Base-by-base conservation (phyloP, 37 sponge, comb jelly and placozoan genomes). In the Amphimedon queenslandica region DNA sequence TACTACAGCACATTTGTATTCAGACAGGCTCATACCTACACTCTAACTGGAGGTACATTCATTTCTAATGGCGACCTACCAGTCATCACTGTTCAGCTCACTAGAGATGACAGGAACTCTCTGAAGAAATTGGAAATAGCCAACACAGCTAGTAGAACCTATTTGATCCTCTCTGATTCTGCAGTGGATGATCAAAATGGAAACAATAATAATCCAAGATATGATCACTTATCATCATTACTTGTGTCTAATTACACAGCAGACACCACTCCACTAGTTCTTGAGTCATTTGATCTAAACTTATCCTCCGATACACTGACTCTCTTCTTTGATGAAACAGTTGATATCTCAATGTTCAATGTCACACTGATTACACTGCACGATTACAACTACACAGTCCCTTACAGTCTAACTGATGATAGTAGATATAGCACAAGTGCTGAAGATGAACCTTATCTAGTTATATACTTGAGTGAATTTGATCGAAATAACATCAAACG, bases 401-500 rank as follows among this genome's bases (percentile, higher is more conserved):
- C 58, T 37, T 95, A 82, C 40, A 69, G 55, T 2, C 82, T 95
- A 31, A 88, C 92, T 32, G 57, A 66, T 56, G 74, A n/a, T 18
- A 83, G 90, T 61, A 5, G 23, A 60, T 21, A 21, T 58, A 66
- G 63, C 11, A 4, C 66, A 33, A 6, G 41, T 1, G 74, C 79
- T 16, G 29, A 41, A 3, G 82, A 91, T 55, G 79, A 65, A 4
- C 92, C 92, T 20, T 29, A 33, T 4, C 43, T 91, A 28, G 83
- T 81, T 33, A 83, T 95, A 18, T 21, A 57, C 33, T 53, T 95
- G 18, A 80, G 88, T 69, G 85, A 77, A 31, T 58, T 60, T 64
- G 96, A 95, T 63, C n/a, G 74, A 1, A 95, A 95, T 67, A 78
- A 87, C 63, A 87, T 95, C 79, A 95, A 95, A 73, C 64, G 83